Base-by-base conservation (phyloP, 1,140 invertebrate species). In the Sweltsa coloradensis region DNA sequence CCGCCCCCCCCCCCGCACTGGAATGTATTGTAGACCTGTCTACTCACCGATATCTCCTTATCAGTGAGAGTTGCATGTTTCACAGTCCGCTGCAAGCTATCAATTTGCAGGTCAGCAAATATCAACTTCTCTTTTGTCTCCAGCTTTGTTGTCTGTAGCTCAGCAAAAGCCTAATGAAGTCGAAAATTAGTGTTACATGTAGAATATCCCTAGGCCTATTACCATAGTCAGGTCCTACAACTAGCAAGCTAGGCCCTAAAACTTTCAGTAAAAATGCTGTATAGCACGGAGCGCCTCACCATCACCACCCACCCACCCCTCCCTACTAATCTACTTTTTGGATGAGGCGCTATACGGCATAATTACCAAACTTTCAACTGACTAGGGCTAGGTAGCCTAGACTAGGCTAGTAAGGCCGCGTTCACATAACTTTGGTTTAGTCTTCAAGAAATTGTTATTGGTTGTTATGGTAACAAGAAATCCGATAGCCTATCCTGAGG, bases 111-210 rank as follows among this genome's bases (percentile, higher is more conserved):
- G 64, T 89, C 85, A 7, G 84, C 77, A 29, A 88, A 57, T 60
- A 83, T 80, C 34, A 90, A 65, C 63, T 88, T 88, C 60, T 89
- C 82, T 45, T 70, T 77, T 1, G 86, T 87, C 51, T 83, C 80
- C 2, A 86, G 67, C 73, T 85, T 78, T 68, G 89, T 90, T n/a
- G 75, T 70, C 59, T 91, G 87, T 27, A 91, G 65, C 53, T 91
- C 86, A 21, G 73, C 62, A 60, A 93, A 91, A 7, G 87, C 88
- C 74, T 45, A 16, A 11, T 14, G 3, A n/a, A 25, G 31, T 25
- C 5, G 9, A 39, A 14, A 25, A 16, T 25, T 22, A 21, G 9
- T 9, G 5, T n/a, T 24, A 31, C 3, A 14, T 19, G 2, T 21
- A 18, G 39, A 36, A 24, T 5, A 14, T 18, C 22, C 14, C 11